Evolutionary conservation across 2,113 vertebrate genomes (phyloP), one percentile per base, ranked within the genome.

Genomic region (Galeopterus variegatus): DNA sequence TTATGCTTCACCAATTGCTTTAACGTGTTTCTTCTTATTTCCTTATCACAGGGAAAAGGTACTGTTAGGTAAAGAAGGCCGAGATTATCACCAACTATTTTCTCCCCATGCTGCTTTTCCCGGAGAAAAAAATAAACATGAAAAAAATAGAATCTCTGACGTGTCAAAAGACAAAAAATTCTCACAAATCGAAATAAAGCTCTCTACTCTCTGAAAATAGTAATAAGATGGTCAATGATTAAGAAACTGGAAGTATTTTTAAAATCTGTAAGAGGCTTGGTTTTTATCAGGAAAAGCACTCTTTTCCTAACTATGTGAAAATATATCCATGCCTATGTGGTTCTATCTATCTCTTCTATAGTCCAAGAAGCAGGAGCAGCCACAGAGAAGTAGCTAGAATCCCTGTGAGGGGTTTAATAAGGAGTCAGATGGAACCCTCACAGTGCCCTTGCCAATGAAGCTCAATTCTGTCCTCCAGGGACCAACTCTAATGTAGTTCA

Each of bases 391-490:
- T 8, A 88, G 62, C 73, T 64, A n/a, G 84, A 77, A 94, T 95
- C 85, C 94, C 95, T 93, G 0, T 0, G 86, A 95, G 93, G 92
- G 69, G 24, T 52, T 79, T 96, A 97, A 97, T 45, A 92, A 97
- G 88, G n/a, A 97, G 89, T 89, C 97, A 92, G 54, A 94, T 87
- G 88, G 95, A 90, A 96, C 83, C 82, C 82, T 56, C 45, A 58
- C 3, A 1, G 58, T 87, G 93, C 82, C 79, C 54, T 89, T 83
- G 81, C 93, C 91, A 87, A 76, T 54, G 95, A 89, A 89, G 96
- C 83, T 93, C 85, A 73, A 36, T 77, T 82, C 62, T 65, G 73
- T 93, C 64, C 93, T 81, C 94, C 52, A 36, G 96, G 92, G 96
- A 94, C 65, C 13, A 24, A 41, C 77, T 76, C 89, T 94, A 95